A percentile compares a stretch with the other conserved stretches of the same genome.
Evolutionary conservation across 2,888 invertebrate species (phyloP).

Genomic region (Heteropelma amictum): DNA sequence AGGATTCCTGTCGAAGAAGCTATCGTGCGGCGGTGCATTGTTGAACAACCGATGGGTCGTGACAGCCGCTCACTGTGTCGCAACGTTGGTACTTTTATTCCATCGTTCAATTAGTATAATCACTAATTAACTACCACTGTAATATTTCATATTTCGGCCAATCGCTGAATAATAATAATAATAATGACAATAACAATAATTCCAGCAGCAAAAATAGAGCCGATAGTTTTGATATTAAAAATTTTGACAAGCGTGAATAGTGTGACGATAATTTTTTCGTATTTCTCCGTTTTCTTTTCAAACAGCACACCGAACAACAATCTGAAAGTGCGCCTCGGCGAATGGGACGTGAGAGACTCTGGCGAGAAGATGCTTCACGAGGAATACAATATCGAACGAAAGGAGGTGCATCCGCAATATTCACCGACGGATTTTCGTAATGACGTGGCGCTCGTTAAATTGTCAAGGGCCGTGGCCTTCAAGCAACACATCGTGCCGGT

Average conservation of each 20-base stretch:
- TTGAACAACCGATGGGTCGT: constrained; percentile 95
- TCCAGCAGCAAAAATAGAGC: too few species aligned
- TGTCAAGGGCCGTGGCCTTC: constrained; percentile 90
- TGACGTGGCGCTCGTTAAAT: constrained; percentile 90
- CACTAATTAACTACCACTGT: background rate
- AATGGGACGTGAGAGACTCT: constrained; percentile 94
- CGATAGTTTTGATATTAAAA: too few species aligned
- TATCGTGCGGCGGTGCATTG: constrained; percentile 94
- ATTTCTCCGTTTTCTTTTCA: background rate
- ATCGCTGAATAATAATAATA: too few species aligned
- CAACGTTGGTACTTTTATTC: constrained; percentile 85
- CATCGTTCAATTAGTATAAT: background rate
- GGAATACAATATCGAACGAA: constrained; percentile 92
- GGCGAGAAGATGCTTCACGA: constrained; percentile 91
- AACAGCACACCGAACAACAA: constrained; percentile 91
- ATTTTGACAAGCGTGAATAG: background rate
- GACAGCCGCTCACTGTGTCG: constrained; percentile 95
- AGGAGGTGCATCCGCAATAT: constrained; percentile 93
- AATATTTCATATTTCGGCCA: too few species aligned
- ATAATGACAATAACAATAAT: too few species aligned
- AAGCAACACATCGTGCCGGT: constrained; percentile 96
- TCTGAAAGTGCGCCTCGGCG: constrained; percentile 92
- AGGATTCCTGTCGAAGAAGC: constrained; percentile 92
- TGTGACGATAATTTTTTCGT: background rate
- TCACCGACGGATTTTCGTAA: constrained; percentile 95